phyloP scores from a whole-genome alignment of 1,140 invertebrate genomes.

The Metaphire vulgaris region DNA sequence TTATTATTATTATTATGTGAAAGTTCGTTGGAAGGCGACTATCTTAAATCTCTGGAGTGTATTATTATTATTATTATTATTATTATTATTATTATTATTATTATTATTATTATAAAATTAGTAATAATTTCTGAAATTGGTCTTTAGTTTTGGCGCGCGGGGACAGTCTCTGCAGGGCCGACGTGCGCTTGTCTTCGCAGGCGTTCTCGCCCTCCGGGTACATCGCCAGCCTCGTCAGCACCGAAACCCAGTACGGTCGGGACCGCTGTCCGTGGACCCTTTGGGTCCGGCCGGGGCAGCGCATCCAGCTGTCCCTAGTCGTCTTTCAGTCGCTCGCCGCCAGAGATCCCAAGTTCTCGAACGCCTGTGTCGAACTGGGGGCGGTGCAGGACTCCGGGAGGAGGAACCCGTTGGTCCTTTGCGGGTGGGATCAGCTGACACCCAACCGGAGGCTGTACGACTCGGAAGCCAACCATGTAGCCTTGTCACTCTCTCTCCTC shows the following conservation, averaged over 20 bases:
- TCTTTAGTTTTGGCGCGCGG: neutral
- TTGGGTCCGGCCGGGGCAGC: slow-evolving; percentile 8
- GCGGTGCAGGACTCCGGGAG: neutral
- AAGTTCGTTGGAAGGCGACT: too few relatives aligned
- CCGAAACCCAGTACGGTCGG: neutral
- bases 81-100: too few relatives aligned
- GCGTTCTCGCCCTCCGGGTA: neutral
- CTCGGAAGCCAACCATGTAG: neutral
- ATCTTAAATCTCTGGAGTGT: too few relatives aligned
- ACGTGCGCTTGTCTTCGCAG: neutral
- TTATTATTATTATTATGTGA: too few relatives aligned
- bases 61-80: too few relatives aligned
- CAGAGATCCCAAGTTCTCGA: neutral
- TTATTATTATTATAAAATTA: neutral
- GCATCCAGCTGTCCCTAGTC: neutral
- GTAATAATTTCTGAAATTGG: neutral
- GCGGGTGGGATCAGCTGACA: neutral
- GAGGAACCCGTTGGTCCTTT: neutral
- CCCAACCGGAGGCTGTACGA: neutral
- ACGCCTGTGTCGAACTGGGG: neutral
- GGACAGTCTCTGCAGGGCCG: neutral
- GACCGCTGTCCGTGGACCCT: slow-evolving; percentile 16
- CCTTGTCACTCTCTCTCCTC: neutral
- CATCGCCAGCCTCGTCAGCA: neutral
- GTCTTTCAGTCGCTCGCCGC: neutral